Percentiles rank a stretch among this genome's conserved stretches.
phyloP scores from a whole-genome alignment of 2,888 invertebrate species.

The Athalia circularis region DNA sequence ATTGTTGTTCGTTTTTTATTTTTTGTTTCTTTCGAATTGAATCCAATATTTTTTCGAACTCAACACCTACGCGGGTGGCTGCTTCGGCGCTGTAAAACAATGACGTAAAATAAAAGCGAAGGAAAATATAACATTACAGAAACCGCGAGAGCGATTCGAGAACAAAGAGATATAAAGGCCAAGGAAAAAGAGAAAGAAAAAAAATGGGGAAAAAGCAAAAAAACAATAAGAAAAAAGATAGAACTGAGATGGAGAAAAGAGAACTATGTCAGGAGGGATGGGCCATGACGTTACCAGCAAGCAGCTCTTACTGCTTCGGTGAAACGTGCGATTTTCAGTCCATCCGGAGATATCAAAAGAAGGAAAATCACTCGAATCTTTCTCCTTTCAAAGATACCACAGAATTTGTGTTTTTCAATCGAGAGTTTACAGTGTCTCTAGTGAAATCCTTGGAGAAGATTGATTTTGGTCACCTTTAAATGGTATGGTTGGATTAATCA shows the following conservation, averaged over 20 bases:
- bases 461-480: not conserved
- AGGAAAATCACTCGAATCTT: not conserved
- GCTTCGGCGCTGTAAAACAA: constrained; percentile 3
- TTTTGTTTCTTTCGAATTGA: not conserved
- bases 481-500: not conserved
- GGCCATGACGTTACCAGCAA: constrained; percentile 12
- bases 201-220: not conserved
- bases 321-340: not conserved
- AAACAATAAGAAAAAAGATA: not conserved
- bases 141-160: constrained; percentile 5
- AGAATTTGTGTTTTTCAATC: not conserved
- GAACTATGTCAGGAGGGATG: constrained; percentile 20
- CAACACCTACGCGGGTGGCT: constrained; percentile 16
- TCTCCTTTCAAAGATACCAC: not conserved
- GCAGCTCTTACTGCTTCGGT: constrained; percentile 1
- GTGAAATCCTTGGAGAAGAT: not conserved
- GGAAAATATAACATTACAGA: not conserved
- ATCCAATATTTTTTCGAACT: constrained; percentile 29
- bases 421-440: no score
- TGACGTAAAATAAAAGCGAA: not conserved
- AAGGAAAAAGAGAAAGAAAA: not conserved
- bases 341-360: not conserved
- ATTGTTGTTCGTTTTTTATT: not conserved
- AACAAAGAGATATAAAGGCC: constrained; percentile 28
- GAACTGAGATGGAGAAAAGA: constrained; percentile 1